phyloP scores from a whole-genome alignment of 2,113 vertebrate species.

The Boulengeromyrus knoepffleri region DNA sequence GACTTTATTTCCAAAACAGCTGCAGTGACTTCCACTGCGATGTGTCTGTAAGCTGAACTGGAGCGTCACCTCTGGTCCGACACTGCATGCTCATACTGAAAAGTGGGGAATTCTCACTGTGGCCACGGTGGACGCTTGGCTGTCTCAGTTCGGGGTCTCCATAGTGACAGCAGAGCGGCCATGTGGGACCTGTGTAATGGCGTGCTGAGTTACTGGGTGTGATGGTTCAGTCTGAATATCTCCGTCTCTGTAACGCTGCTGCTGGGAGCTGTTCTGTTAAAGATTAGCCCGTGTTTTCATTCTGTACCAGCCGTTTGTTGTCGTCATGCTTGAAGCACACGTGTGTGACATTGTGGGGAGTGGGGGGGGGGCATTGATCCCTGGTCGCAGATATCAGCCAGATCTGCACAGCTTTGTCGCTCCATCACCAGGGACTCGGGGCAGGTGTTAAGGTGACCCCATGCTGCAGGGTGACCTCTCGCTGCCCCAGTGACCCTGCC shows the following conservation, averaged over 20 bases:
- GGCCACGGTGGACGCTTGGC: too few species aligned
- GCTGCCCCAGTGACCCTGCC: neutral
- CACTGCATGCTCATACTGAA: neutral
- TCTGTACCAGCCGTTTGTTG: neutral
- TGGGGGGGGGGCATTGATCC: neutral
- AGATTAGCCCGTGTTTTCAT: neutral
- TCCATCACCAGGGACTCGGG: neutral
- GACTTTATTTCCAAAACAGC: neutral
- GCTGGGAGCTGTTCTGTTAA: neutral
- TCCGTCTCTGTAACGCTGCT: neutral
- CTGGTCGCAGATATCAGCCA: neutral
- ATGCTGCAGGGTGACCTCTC: neutral
- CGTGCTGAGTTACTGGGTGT: neutral
- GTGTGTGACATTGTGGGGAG: neutral
- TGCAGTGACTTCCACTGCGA: neutral
- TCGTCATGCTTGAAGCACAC: neutral
- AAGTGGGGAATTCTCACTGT: neutral
- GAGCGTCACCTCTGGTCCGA: neutral
- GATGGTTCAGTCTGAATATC: neutral
- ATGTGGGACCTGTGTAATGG: neutral
- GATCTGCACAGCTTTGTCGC: neutral
- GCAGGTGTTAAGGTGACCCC: neutral
- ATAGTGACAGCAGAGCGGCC: neutral
- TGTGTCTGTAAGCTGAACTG: neutral
- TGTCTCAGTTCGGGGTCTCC: neutral